Conservation (phyloP, 2,797 vertebrate species). For the Oceanodroma leucorhoa region DNA sequence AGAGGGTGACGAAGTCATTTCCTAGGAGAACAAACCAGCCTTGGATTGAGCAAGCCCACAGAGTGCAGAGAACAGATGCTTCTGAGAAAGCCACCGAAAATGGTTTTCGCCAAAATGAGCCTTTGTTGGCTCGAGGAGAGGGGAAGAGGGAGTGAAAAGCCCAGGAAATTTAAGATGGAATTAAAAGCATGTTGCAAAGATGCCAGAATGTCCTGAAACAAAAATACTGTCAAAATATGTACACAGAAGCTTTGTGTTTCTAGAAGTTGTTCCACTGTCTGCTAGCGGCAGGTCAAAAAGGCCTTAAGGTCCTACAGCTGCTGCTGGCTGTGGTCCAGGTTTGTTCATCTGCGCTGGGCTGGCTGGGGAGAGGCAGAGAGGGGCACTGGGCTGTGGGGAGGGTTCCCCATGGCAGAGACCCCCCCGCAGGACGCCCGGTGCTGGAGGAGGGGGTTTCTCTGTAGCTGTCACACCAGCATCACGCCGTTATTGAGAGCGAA, state of each 20-base stretch:
- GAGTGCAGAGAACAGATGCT: not conserved
- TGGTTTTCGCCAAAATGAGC: not conserved
- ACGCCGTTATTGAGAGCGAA: rapidly evolving
- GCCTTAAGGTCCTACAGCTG: conserved; percentile 15
- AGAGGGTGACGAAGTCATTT: not conserved
- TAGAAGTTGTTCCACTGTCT: not conserved
- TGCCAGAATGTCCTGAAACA: not conserved
- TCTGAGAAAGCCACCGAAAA: not conserved
- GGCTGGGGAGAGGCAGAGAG: not conserved
- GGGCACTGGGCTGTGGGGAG: not conserved
- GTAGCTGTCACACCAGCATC: not conserved
- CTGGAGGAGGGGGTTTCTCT: not conserved
- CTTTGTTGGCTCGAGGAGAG: not conserved
- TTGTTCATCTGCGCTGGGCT: rapidly evolving
- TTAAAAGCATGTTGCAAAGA: not conserved
- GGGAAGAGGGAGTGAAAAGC: not conserved
- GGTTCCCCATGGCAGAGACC: not conserved
- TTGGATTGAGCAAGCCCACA: not conserved
- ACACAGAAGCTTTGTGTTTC: conserved; percentile 11
- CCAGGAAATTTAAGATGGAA: not conserved
- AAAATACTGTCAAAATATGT: not conserved
- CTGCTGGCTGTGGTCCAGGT: not conserved
- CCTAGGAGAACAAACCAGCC: not conserved
- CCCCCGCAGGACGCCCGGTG: rapidly evolving
- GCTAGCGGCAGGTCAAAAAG: not conserved